Evolutionary conservation across 1,140 invertebrate genomes (phyloP).

Genomic region (Dicyema japonicum): DNA sequence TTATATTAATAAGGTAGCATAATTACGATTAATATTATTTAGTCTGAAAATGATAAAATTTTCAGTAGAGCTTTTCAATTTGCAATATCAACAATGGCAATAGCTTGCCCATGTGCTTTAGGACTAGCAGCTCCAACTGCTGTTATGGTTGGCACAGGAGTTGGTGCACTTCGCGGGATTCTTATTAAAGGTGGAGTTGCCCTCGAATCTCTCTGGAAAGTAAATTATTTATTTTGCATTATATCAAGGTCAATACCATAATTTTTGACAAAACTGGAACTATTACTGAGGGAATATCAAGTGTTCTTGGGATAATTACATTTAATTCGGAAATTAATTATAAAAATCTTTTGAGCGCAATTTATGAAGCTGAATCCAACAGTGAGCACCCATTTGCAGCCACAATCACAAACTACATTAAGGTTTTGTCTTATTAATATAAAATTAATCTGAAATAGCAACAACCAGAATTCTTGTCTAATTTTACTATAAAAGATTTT

Average conservation of each 20-base stretch:
- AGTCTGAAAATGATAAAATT: no score
- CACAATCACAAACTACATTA: no score
- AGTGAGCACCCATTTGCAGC: no score
- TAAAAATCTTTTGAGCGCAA: slow-evolving; percentile 30
- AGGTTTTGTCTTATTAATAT: no score
- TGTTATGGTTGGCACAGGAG: slow-evolving; percentile 48
- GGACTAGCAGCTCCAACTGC: slow-evolving; percentile 88
- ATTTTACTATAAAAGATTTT: no score
- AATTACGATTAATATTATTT: no score
- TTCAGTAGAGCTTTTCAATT: slow-evolving; percentile 84
- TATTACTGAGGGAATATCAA: slow-evolving; percentile 54
- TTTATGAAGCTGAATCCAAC: no score
- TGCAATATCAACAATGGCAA: slow-evolving; percentile 69
- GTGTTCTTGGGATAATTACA: slow-evolving; percentile 38
- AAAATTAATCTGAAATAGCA: no score
- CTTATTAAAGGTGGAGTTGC: slow-evolving; percentile 87
- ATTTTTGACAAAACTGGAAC: slow-evolving; percentile 98
- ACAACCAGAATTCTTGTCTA: no score
- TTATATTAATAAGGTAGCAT: slow-evolving; percentile 27
- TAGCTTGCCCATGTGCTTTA: slow-evolving; percentile 83
- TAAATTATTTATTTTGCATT: no score
- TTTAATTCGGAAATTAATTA: slow-evolving; percentile 37
- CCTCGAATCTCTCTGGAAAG: slow-evolving; percentile 75
- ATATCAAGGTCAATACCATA: no score
- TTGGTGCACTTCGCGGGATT: slow-evolving; percentile 69